Base-by-base conservation (phyloP, 2,797 vertebrate genomes). In the Megalops cyprinoides region DNA sequence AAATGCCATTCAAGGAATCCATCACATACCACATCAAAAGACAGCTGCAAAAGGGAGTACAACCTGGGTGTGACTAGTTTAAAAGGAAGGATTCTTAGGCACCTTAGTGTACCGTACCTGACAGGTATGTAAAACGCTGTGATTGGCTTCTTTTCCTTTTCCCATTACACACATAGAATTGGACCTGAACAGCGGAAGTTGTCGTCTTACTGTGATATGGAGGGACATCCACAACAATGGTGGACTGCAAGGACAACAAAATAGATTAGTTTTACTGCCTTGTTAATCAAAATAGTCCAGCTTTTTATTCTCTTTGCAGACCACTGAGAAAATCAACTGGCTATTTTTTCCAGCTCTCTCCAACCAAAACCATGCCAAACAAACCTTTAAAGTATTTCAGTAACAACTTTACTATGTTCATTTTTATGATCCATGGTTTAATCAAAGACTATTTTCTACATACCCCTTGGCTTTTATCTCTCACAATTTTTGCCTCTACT, bases 111-210 rank as follows among this genome's bases (percentile, higher is more conserved):
- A 12, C 46, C 5, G 4, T 96, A 97, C 96, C 95, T 96, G 96
- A 92, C 87, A 96, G 92, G 31, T 95, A 98, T 81, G 95, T 97
- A 89, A 99, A 97, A 87, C 87, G 95, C 79, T 97, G 96, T 62
- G 92, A 91, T 28, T 95, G 92, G 87, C 98, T 98, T 90, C 94
- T 95, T 91, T 95, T 97, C 89, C 96, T 96, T 90, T 97, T 99
- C 84, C 97, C 98, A 60, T 98, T 98, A 78, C 96, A 98, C 86
- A 98, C 90, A 86, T 96, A 97, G 92, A 99, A 98, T 84, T 97
- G 96, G 90, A 98, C 96, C 79, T 97, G 96, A 85, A 95, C 91
- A 1, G 95, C 92, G 71, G 93, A 86, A 34, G 91, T 85, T 56
- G 94, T 90, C 78, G 92, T 89, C 93, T 93, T 96, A 78, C 93